Evolutionary conservation across 2,797 vertebrate species (phyloP), one percentile per base, ranked within the genome.

Genomic region (Enteromius mattozi): DNA sequence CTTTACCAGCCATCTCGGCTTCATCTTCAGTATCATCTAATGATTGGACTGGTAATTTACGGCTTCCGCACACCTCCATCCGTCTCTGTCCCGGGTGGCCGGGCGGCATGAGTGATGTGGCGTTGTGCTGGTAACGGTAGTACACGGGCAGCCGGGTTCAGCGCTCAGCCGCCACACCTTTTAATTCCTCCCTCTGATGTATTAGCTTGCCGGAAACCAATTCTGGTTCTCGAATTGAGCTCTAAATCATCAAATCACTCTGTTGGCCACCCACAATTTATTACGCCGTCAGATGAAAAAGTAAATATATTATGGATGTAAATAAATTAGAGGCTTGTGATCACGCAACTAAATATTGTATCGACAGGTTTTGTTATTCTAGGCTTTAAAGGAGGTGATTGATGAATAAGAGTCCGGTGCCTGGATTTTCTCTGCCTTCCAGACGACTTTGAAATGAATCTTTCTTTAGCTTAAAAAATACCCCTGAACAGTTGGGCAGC

Each of bases 211-310:
- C 88, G 91, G 92, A 93, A 95, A 94, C 93, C 94, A 95, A 95
- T 95, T 95, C 94, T 93, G 93, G 90, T 81, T 83, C 82, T 88
- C 88, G 91, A 93, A 95, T 94, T 94, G 94, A 93, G 91, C 92
- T 91, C 90, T 95, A 95, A 95, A 95, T 95, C 95, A 94, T 93
- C 90, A 91, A 90, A 94, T 94, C 93, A 93, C 92, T 91, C 91
- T 89, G 86, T 91, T 84, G 90, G 88, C 85, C 85, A 42, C 86
- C 89, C 81, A 79, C 90, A 84, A 94, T 95, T 92, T 89, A 93
- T 94, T 93, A 93, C 87, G 63, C 83, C 35, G 21, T 86, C 86
- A 9, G 74, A 77, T 84, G 74, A 85, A 85, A 87, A 86, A 83
- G 85, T 90, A 90, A 89, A 92, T 92, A 87, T 84, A 92, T 92